Conservation (phyloP, 2,113 vertebrate genomes). For the Ranitomeya variabilis region DNA sequence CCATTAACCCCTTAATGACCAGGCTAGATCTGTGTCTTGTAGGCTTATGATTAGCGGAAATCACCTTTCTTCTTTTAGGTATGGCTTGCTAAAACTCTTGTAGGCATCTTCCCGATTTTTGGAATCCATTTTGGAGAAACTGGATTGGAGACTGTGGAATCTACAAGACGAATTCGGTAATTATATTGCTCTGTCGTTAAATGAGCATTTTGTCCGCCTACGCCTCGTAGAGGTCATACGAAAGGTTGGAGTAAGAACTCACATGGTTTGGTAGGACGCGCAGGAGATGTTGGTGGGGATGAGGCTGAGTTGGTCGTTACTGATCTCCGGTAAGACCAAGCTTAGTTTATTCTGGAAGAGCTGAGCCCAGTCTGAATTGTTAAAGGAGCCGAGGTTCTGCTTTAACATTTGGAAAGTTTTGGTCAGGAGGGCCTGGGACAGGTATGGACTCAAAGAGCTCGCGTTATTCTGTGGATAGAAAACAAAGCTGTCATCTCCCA, state of each 20-base stretch:
- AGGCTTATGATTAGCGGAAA: not conserved
- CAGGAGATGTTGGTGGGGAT: conserved; percentile 29
- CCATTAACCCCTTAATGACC: no score
- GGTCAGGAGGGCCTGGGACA: conserved; percentile 14
- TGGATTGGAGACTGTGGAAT: not conserved
- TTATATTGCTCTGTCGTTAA: no score
- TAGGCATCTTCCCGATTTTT: not conserved
- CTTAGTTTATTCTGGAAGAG: conserved; percentile 8
- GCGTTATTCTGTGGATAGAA: not conserved
- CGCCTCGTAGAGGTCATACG: no score
- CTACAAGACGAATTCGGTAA: not conserved
- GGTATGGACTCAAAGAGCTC: not conserved
- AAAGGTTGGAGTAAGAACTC: not conserved
- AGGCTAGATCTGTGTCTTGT: not conserved
- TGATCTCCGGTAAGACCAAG: not conserved
- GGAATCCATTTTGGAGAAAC: not conserved
- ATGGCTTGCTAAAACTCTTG: conserved; percentile 9
- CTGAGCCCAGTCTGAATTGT: conserved; percentile 7
- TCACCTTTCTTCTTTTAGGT: not conserved
- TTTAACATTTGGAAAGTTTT: conserved; percentile 11
- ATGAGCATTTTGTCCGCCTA: no score
- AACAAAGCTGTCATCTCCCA: not conserved
- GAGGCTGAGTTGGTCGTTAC: not conserved
- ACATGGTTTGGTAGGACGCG: conserved; percentile 10
- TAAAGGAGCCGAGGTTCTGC: not conserved